Evolutionary conservation across 35 echinoderm and acorn worm species (phyloP).

Genomic region (Ptychodera flava): DNA sequence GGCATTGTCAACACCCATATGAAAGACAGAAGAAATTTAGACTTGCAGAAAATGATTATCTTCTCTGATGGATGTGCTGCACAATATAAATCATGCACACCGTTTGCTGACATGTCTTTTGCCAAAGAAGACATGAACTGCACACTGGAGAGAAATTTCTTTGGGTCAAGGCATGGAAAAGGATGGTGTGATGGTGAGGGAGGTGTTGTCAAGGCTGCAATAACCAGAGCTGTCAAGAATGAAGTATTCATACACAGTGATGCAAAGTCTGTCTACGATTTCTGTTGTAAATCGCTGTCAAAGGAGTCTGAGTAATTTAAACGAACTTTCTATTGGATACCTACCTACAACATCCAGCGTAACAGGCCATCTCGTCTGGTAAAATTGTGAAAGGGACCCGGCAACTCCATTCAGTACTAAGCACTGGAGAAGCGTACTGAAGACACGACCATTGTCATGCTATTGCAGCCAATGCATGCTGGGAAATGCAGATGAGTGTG

Average conservation of each 20-base stretch:
- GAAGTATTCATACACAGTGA: neutral
- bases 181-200: constrained; percentile 35
- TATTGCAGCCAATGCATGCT: neutral
- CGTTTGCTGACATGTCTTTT: neutral
- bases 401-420: neutral
- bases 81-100: constrained; percentile 23
- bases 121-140: neutral
- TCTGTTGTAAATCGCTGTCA: constrained; percentile 8
- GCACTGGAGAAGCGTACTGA: neutral
- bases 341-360: neutral
- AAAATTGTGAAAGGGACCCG: constrained; percentile 8
- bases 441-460: neutral
- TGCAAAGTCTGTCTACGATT: neutral
- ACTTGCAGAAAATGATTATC: neutral
- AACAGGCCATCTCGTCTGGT: neutral
- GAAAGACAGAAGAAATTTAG: neutral
- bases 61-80: constrained; percentile 33
- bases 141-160: constrained; percentile 27
- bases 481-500: too few species aligned
- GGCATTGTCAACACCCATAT: neutral
- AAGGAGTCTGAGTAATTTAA: constrained; percentile 10
- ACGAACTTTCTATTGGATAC: constrained; percentile 6
- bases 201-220: constrained; percentile 13
- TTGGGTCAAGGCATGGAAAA: constrained; percentile 45
- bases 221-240: constrained; percentile 4